These are phyloP conservation scores for Phalera bucephala DNA, from an alignment of 2,888 invertebrate genomes.

Conservation along the genomic window DNA sequence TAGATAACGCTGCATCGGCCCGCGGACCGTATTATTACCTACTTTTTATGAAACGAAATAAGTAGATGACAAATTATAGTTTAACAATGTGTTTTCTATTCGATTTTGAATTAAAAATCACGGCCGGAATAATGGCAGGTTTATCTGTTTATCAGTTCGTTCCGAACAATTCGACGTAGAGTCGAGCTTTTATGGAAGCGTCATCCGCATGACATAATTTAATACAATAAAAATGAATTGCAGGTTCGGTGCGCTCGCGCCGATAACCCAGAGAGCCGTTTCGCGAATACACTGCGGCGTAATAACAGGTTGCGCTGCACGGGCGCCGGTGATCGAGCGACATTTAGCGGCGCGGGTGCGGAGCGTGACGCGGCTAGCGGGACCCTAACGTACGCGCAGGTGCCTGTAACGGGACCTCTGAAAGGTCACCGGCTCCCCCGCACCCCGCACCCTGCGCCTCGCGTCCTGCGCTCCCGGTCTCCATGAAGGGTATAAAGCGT, in stretches of 20 bases:
- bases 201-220: too few relatives aligned
- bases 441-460: constrained; percentile 3
- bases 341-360: constrained; percentile 1
- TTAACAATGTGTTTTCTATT: background rate
- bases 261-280: background rate
- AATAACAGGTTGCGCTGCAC: constrained; percentile 1
- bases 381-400: constrained; percentile 59
- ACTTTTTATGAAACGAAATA: constrained; percentile 2
- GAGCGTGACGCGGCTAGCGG: constrained; percentile 43
- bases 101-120: background rate
- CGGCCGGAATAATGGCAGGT: background rate
- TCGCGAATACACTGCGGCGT: background rate
- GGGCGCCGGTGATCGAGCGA: background rate
- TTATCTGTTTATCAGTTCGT: background rate
- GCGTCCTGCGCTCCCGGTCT: background rate
- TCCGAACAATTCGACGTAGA: too few relatives aligned
- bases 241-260: too few relatives aligned
- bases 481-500: too few relatives aligned
- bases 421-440: constrained; percentile 57
- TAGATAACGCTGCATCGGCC: constrained; percentile 6
- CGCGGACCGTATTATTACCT: background rate
- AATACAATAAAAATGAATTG: background rate
- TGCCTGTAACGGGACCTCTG: constrained; percentile 59
- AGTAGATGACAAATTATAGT: constrained; percentile 1
- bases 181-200: too few relatives aligned